Percentiles rank a stretch among this genome's conserved stretches.
These are phyloP conservation scores for Petroica traversi DNA, from an alignment of 2,113 vertebrate genomes.

Conservation along the genomic window DNA sequence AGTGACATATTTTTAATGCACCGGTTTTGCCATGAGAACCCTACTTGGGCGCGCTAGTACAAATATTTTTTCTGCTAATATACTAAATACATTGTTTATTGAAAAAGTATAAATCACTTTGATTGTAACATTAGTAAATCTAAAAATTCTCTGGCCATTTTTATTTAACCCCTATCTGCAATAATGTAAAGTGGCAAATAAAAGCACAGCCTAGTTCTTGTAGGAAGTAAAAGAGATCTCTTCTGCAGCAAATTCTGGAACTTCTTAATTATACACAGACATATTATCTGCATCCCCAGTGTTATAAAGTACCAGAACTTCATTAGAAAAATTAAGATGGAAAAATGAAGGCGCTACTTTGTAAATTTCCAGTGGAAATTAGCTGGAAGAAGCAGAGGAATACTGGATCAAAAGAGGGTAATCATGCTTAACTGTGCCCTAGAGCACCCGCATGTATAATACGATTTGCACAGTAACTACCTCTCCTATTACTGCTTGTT, in stretches of 20 bases:
- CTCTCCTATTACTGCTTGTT: slow-evolving; percentile 80
- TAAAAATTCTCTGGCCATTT: neutral
- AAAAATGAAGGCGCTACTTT: slow-evolving; percentile 81
- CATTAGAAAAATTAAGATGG: slow-evolving; percentile 84
- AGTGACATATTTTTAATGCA: neutral
- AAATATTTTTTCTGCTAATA: neutral
- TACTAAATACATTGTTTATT: neutral
- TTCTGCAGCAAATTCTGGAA: slow-evolving; percentile 68
- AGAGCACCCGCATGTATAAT: slow-evolving; percentile 78
- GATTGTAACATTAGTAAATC: neutral
- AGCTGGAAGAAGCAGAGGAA: slow-evolving; percentile 77
- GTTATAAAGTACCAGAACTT: slow-evolving; percentile 78
- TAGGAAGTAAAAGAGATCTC: slow-evolving; percentile 48
- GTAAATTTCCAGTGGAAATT: slow-evolving; percentile 84
- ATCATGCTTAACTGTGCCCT: slow-evolving; percentile 80
- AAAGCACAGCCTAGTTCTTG: neutral
- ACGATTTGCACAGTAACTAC: slow-evolving; percentile 81
- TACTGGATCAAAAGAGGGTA: slow-evolving; percentile 86
- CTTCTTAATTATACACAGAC: slow-evolving; percentile 77
- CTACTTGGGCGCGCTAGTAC: neutral
- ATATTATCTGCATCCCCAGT: slow-evolving; percentile 80
- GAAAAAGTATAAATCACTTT: neutral
- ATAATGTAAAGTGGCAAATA: neutral
- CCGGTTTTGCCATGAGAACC: neutral
- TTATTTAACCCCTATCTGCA: neutral